Evolutionary conservation across 1,140 invertebrate genomes (phyloP), one percentile per base, ranked within the genome.

Genomic region (Aphelenchoides besseyi): DNA sequence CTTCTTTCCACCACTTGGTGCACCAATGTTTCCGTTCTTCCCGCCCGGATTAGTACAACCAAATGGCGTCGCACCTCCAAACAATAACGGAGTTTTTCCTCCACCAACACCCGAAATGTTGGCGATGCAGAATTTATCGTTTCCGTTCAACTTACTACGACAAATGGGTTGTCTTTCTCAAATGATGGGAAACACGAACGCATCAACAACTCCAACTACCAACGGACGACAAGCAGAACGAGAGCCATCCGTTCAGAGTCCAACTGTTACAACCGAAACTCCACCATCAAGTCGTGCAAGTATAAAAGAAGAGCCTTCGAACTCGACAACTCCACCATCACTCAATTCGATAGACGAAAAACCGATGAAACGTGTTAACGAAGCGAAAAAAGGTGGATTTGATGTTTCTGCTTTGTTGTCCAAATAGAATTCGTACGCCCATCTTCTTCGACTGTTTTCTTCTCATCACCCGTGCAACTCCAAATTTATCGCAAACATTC

Each of bases 1-100:
- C 63, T 33, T 33, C 32, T 66, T 66, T 30, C 63, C 63, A 32
- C 63, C 63, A 12, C 36, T 66, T 53, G 63, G 63, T 33, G 32
- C 63, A n/a, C 63, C 36, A 23, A 32, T 66, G 26, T 18, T 59
- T 5, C 63, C 63, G 26, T 66, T 16, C 32, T 66, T 18, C 30
- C 59, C 59, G 59, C 63, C 63, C 16, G 30, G 30, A 23, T 33
- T 37, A 12, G 29, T 33, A 16, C 12, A 59, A 9, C 63, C 30
- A 1, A 33, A 66, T 29, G 26, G 26, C 5, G 55, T 12, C 5
- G 18, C 5, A 8, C 5, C 5, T 5, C 5, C 55, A 33, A 59
- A 5, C 12, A 5, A 5, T 23, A 66, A 66, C 63, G 32, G 63
- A 16, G 63, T 66, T 12, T 66, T 66, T 32, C 63, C 63, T 26